These are phyloP conservation scores for Calliphora vomitoria DNA, from an alignment of 2,888 invertebrate genomes.

Conservation along the genomic window DNA sequence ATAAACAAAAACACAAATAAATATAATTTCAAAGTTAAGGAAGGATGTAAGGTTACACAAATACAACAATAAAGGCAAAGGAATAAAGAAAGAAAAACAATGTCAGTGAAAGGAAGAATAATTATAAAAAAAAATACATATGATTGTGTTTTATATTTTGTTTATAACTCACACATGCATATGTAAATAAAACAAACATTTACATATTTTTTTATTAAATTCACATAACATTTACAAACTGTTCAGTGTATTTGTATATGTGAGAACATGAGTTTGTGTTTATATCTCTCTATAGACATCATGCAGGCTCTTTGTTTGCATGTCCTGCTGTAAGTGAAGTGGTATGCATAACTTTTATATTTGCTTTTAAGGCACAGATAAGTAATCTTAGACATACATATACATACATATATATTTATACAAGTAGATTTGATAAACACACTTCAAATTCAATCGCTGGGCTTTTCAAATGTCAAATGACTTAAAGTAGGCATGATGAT, in stretches of 20 bases:
- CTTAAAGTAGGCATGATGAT: constrained; percentile 5
- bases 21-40: constrained; percentile 28
- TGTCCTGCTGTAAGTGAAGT: background rate
- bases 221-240: no score
- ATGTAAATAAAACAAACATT: constrained; percentile 13
- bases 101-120: background rate
- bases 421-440: constrained; percentile 31
- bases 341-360: background rate
- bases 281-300: background rate
- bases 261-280: background rate
- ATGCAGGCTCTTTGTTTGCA: constrained; percentile 23
- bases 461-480: constrained; percentile 52
- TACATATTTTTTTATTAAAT: no score
- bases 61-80: background rate
- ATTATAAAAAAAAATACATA: constrained; percentile 2
- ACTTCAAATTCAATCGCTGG: constrained; percentile 45
- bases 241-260: background rate
- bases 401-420: background rate
- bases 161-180: background rate
- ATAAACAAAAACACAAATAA: constrained; percentile 16
- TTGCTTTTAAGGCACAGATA: background rate
- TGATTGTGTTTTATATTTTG: background rate
- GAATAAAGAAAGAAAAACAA: background rate
- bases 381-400: background rate
- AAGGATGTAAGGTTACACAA: constrained; percentile 6